These are phyloP conservation scores for Drosophila paulistorum DNA, from an alignment of 1,140 invertebrate genomes.

Conservation along the genomic window DNA sequence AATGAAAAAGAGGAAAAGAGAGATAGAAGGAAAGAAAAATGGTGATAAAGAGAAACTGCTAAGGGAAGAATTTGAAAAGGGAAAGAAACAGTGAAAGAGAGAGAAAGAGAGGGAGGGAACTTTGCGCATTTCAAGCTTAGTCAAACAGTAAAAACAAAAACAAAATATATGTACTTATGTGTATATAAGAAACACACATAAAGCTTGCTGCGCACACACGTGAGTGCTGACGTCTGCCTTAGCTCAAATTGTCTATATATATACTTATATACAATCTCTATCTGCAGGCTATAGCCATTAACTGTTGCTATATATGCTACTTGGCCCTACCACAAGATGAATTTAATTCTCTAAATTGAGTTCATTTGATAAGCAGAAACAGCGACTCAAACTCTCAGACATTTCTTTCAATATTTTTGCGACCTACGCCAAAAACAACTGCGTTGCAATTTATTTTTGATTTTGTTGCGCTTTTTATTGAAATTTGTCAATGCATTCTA, in stretches of 20 bases:
- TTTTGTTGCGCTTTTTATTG: not conserved
- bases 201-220: conserved; percentile 66
- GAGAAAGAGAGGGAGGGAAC: conserved; percentile 39
- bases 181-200: conserved; percentile 11
- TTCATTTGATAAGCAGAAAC: not conserved
- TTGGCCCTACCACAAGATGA: conserved; percentile 55
- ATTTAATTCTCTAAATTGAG: conserved; percentile 24
- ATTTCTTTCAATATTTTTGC: not conserved
- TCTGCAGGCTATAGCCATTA: conserved; percentile 24
- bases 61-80: not conserved
- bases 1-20: not conserved
- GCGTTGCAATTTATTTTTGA: not conserved
- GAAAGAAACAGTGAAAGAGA: conserved; percentile 6
- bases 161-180: not conserved
- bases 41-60: not conserved
- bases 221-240: conserved; percentile 45
- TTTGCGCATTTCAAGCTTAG: conserved; percentile 47
- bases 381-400: not conserved
- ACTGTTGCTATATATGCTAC: not conserved
- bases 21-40: not conserved
- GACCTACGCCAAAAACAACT: conserved; percentile 47
- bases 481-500: not conserved
- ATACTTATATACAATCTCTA: conserved; percentile 24
- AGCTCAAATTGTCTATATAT: conserved; percentile 13
- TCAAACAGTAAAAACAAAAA: conserved; percentile 22